Conservation (phyloP, 2,113 vertebrate species). For the Aphyosemion australe region DNA sequence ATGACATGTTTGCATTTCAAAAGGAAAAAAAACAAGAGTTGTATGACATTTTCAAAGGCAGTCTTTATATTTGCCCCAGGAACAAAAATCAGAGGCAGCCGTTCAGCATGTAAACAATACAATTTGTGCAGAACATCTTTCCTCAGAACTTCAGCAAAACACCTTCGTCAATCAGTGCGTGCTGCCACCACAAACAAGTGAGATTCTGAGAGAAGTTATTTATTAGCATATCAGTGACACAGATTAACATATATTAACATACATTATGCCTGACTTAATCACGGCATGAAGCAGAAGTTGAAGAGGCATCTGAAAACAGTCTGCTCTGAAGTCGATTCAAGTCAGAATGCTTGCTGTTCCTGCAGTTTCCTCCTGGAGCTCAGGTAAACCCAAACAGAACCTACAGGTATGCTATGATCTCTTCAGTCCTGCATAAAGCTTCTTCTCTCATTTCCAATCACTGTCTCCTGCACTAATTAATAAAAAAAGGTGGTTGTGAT, state of each 20-base stretch:
- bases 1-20: background rate
- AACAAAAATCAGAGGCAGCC: slow-evolving; percentile 1
- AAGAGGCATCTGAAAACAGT: slow-evolving; percentile 71
- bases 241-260: slow-evolving; percentile 83
- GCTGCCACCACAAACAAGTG: slow-evolving; percentile 56
- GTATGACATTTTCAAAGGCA: background rate
- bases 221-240: slow-evolving; percentile 80
- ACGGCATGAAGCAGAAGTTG: slow-evolving; percentile 68
- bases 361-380: slow-evolving; percentile 46
- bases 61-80: slow-evolving; percentile 10
- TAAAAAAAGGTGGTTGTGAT: background rate
- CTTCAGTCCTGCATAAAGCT: slow-evolving; percentile 10
- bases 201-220: slow-evolving; percentile 73
- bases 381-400: slow-evolving; percentile 32
- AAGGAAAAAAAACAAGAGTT: background rate
- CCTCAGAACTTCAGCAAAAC: slow-evolving; percentile 53
- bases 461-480: slow-evolving; percentile 32
- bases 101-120: slow-evolving; percentile 27
- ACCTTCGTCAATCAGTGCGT: slow-evolving; percentile 47
- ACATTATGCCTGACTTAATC: slow-evolving; percentile 75
- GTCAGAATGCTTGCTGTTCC: slow-evolving; percentile 39
- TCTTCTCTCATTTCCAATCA: slow-evolving; percentile 33
- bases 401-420: slow-evolving; percentile 44
- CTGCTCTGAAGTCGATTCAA: slow-evolving; percentile 66
- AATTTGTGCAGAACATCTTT: slow-evolving; percentile 29